phyloP scores from a whole-genome alignment of 2,888 invertebrate genomes.

The Diachrysia chrysitis region DNA sequence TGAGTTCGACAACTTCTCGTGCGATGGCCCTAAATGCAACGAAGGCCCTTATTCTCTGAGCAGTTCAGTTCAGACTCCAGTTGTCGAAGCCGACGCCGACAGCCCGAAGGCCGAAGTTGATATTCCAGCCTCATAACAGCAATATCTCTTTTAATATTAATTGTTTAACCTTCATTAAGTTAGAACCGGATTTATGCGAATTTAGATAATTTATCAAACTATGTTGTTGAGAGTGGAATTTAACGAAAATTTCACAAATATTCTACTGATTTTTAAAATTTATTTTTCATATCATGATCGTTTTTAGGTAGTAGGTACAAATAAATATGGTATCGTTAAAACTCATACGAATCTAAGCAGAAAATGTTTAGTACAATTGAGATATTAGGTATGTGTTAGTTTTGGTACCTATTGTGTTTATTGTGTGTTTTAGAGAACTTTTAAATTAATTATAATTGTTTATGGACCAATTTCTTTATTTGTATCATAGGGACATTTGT shows the following conservation, averaged over 20 bases:
- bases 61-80: not conserved
- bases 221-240: not conserved
- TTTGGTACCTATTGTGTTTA: no score
- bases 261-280: no score
- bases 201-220: not conserved
- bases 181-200: not conserved
- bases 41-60: conserved; percentile 80
- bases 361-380: no score
- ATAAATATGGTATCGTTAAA: no score
- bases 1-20: conserved; percentile 84
- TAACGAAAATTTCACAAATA: not conserved
- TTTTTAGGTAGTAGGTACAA: no score
- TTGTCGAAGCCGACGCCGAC: conserved; percentile 24
- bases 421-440: no score
- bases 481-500: no score
- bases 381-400: no score
- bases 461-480: no score
- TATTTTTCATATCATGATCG: no score
- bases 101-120: conserved; percentile 34
- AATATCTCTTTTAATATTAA: not conserved
- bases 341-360: no score
- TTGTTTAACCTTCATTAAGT: not conserved
- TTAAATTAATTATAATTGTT: no score
- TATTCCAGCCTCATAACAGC: conserved; percentile 35
- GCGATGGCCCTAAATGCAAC: conserved; percentile 79